A percentile compares a stretch with the other conserved stretches of the same genome.
phyloP scores from a whole-genome alignment of 2,797 vertebrate species.

The Neoniphon sammara region DNA sequence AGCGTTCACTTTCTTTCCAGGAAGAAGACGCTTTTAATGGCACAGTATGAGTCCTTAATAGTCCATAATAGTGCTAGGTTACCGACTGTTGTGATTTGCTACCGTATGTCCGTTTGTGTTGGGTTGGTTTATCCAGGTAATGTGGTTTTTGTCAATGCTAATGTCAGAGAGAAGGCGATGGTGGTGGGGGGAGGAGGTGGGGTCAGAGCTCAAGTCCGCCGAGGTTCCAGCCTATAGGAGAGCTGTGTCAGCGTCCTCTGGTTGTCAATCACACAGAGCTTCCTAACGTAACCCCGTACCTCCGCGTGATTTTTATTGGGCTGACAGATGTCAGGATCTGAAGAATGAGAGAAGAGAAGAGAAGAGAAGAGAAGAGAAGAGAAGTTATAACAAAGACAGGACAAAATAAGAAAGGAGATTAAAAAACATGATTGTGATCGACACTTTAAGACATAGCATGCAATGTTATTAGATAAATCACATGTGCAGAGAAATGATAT shows the following conservation, averaged over 20 bases:
- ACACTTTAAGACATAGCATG: neutral
- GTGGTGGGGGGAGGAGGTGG: constrained; percentile 44
- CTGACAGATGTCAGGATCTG: constrained; percentile 92
- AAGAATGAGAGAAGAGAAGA: constrained; percentile 26
- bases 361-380: neutral
- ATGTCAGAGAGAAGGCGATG: constrained; percentile 69
- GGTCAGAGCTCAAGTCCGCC: constrained; percentile 85
- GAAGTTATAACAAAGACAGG: neutral
- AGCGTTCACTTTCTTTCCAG: constrained; percentile 56
- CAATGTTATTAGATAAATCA: neutral
- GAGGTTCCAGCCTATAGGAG: constrained; percentile 95
- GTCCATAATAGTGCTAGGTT: constrained; percentile 54
- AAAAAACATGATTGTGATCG: neutral
- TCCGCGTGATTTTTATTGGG: constrained; percentile 97
- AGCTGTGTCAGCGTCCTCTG: constrained; percentile 98
- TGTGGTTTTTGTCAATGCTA: constrained; percentile 43
- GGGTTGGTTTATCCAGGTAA: constrained; percentile 32
- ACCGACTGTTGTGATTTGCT: constrained; percentile 62
- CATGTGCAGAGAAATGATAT: neutral
- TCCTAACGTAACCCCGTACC: constrained; percentile 93
- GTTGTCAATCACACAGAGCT: constrained; percentile 98
- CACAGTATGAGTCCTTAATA: constrained; percentile 68
- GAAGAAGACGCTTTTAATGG: constrained; percentile 69
- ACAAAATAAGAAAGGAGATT: too few relatives aligned
- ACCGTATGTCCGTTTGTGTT: constrained; percentile 56